These are phyloP conservation scores for Podarcis muralis DNA, from an alignment of 2,113 vertebrate genomes.

Conservation along the genomic window DNA sequence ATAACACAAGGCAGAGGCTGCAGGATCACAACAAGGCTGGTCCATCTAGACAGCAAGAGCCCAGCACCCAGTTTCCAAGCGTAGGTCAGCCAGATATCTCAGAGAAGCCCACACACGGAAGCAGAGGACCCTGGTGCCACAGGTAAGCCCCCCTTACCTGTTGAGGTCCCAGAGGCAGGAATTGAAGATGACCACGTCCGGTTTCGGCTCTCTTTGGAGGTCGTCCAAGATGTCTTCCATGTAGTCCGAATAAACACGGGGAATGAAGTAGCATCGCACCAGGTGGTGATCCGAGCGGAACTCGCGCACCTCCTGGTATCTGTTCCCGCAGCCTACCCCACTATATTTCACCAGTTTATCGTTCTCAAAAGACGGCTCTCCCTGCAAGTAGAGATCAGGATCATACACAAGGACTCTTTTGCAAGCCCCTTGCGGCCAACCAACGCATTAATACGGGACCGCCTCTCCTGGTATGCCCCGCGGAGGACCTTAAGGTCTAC, in stretches of 20 bases:
- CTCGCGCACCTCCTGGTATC: slow-evolving; percentile 82
- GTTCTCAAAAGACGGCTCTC: slow-evolving; percentile 79
- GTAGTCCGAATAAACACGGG: slow-evolving; percentile 78
- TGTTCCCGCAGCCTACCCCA: slow-evolving; percentile 66
- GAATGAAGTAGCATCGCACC: slow-evolving; percentile 86
- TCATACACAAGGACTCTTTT: no score
- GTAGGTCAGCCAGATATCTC: background rate
- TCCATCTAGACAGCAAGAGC: no score
- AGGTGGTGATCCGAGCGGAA: slow-evolving; percentile 81
- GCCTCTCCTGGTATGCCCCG: no score
- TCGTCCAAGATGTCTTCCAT: slow-evolving; percentile 80
- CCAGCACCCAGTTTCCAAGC: background rate
- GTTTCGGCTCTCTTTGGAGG: slow-evolving; percentile 74
- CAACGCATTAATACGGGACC: no score
- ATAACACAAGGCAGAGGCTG: no score
- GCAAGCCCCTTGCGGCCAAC: background rate
- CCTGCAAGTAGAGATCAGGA: slow-evolving; percentile 12
- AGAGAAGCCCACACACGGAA: background rate
- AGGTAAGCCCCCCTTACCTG: slow-evolving; percentile 68
- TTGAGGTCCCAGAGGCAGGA: slow-evolving; percentile 90
- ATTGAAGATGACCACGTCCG: slow-evolving; percentile 84
- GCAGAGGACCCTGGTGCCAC: background rate
- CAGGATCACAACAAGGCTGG: no score
- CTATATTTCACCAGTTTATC: slow-evolving; percentile 82
- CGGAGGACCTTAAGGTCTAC: no score